Evolutionary conservation across 1,140 invertebrate species (phyloP), one percentile per base, ranked within the genome.

Genomic region (Papilio polyxenes): DNA sequence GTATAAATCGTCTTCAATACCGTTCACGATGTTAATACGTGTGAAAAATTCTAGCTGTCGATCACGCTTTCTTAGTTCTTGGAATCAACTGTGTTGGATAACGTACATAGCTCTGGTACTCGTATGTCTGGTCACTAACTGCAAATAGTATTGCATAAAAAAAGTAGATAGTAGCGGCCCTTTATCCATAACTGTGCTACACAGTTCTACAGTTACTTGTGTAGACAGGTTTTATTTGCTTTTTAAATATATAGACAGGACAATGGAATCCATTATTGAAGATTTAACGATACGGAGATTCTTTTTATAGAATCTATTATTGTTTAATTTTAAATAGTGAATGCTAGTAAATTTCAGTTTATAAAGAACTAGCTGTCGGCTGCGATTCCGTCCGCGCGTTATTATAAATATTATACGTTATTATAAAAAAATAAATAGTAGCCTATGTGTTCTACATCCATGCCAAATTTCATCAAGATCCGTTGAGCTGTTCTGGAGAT

Each of bases 191-290:
- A 72, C 65, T 72, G 37, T 31, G 65, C 31, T 72, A 40, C 31
- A 37, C 11, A 15, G 65, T 15, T 72, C 65, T 72, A 37, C 65
- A 72, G 65, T 72, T 72, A 72, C 15, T 31, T 31, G 23, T 72
- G 65, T 17, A 23, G 31, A 40, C 65, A 62, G 56, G 31, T 37
- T 79, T 59, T 62, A 76, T 65, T 72, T 72, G 4, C 13, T 23
- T 13, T 65, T 65, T 65, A 11, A 5, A 56, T 56, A n/a, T 31
- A 31, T 65, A 72, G 65, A 72, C 65, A 72, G 65, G 65, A 72
- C 65, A 72, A 72, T 37, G 4, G 13, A 37, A 11, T 69, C 23
- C 31, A 4, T 65, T 72, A 72, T 72, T 65, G 31, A 72, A 72
- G 65, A 72, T 72, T 4, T 13, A 40, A 15, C 4, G 31, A 72